Conservation (phyloP, 2,888 invertebrate species). For the Epicampocera succincta region DNA sequence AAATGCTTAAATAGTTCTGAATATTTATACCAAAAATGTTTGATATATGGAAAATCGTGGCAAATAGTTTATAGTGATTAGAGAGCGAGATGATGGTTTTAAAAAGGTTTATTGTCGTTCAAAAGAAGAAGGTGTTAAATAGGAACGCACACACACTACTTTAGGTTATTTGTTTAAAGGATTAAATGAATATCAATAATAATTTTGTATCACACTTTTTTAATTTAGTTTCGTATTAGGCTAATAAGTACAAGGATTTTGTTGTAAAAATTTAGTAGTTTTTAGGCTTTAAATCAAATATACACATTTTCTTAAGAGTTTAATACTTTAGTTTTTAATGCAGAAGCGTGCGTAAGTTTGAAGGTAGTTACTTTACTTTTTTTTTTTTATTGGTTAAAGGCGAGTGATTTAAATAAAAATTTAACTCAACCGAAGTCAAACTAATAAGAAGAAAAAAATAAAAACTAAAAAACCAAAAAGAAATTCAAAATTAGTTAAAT, state of each 20-base stretch:
- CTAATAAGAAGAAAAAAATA: slow-evolving; percentile 36
- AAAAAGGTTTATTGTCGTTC: slow-evolving; percentile 37
- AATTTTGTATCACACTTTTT: slow-evolving; percentile 31
- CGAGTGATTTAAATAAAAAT: slow-evolving; percentile 69
- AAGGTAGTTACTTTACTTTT: slow-evolving; percentile 70
- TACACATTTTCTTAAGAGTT: slow-evolving; percentile 50
- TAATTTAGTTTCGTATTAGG: slow-evolving; percentile 33
- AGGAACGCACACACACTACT: slow-evolving; percentile 67
- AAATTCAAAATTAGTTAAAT: slow-evolving; percentile 19
- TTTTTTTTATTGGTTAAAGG: slow-evolving; percentile 70
- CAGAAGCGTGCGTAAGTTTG: slow-evolving; percentile 81
- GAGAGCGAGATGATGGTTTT: slow-evolving; percentile 54
- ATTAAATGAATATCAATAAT: slow-evolving; percentile 36
- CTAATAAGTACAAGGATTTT: slow-evolving; percentile 67
- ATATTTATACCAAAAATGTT: slow-evolving; percentile 42
- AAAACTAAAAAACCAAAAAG: neutral
- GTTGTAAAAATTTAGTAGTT: slow-evolving; percentile 61
- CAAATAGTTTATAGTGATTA: slow-evolving; percentile 47
- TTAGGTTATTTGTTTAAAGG: slow-evolving; percentile 11
- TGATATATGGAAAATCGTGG: slow-evolving; percentile 43
- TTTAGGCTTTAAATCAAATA: slow-evolving; percentile 51
- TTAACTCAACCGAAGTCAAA: slow-evolving; percentile 32
- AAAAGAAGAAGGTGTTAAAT: slow-evolving; percentile 43
- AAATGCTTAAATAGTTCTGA: slow-evolving; percentile 60
- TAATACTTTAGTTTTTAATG: slow-evolving; percentile 73